These are phyloP conservation scores for Erethizon dorsatum DNA, from an alignment of 2,797 vertebrate genomes.

Conservation along the genomic window DNA sequence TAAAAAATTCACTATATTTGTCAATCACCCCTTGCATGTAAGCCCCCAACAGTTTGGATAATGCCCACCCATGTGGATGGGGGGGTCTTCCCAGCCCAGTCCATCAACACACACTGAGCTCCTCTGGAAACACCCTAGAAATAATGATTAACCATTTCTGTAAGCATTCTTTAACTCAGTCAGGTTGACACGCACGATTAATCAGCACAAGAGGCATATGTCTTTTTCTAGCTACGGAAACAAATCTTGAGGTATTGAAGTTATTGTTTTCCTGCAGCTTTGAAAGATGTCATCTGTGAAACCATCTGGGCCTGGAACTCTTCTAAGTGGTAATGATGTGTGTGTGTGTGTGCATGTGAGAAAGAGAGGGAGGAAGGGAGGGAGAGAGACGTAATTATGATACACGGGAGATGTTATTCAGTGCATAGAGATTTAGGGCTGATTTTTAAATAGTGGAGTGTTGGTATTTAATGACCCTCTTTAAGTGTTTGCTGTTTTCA, in stretches of 20 bases:
- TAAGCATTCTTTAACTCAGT: neutral
- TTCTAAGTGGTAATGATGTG: neutral
- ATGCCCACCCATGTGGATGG: too few relatives aligned
- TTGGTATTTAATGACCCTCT: neutral
- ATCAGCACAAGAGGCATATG: slow-evolving; percentile 71
- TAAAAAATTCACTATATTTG: neutral
- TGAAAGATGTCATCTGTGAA: slow-evolving; percentile 83
- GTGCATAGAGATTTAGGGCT: slow-evolving; percentile 30
- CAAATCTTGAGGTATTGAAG: slow-evolving; percentile 75
- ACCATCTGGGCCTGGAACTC: slow-evolving; percentile 78
- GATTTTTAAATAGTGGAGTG: slow-evolving; percentile 43
- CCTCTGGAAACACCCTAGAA: neutral
- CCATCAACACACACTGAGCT: neutral
- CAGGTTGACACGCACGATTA: slow-evolving; percentile 2
- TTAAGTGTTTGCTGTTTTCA: slow-evolving; percentile 41
- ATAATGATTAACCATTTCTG: neutral
- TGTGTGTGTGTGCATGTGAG: neutral
- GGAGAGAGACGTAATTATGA: neutral
- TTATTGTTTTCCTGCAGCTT: slow-evolving; percentile 78
- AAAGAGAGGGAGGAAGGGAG: neutral
- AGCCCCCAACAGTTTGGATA: neutral
- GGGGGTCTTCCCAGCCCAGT: neutral
- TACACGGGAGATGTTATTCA: neutral
- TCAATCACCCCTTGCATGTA: neutral
- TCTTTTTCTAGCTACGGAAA: slow-evolving; percentile 73